These are phyloP conservation scores for Drosophila obscura DNA, from an alignment of 1,140 invertebrate genomes.

Conservation along the genomic window DNA sequence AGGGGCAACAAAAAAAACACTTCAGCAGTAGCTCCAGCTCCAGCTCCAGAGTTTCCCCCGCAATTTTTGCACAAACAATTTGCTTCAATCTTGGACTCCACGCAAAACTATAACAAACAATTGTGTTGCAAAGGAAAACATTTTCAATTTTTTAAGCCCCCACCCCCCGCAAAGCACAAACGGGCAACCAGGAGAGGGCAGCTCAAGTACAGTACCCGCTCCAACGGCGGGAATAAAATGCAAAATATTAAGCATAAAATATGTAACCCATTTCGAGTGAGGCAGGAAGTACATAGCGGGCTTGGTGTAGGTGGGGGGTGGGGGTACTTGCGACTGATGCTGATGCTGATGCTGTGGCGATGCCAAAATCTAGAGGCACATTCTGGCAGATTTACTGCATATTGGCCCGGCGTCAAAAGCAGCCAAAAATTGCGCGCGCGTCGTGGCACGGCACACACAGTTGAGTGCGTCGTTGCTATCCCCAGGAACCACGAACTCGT, in stretches of 20 bases:
- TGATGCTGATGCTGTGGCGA: constrained; percentile 60
- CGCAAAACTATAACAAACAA: constrained; percentile 54
- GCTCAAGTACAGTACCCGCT: constrained; percentile 66
- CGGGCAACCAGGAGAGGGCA: constrained; percentile 1
- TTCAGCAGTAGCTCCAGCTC: constrained; percentile 28
- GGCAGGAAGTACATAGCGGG: background rate
- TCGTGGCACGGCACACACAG: constrained; percentile 28
- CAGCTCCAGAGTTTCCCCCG: constrained; percentile 22
- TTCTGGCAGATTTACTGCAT: constrained; percentile 83
- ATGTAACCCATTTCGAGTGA: constrained; percentile 76
- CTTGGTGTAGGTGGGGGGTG: too few relatives aligned
- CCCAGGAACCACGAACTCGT: constrained; percentile 25
- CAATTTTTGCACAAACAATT: constrained; percentile 37
- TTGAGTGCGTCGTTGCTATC: constrained; percentile 50
- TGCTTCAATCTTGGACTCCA: constrained; percentile 27
- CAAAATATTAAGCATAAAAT: constrained; percentile 83
- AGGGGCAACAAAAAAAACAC: constrained; percentile 3
- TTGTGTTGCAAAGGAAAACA: constrained; percentile 42
- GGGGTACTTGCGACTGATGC: constrained; percentile 45
- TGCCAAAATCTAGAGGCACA: constrained; percentile 82
- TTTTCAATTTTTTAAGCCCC: constrained; percentile 62
- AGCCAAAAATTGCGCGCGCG: constrained; percentile 68
- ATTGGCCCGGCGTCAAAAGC: constrained; percentile 83
- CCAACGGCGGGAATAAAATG: constrained; percentile 67
- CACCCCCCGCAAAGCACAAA: constrained; percentile 25